A percentile compares a stretch with the other conserved stretches of the same genome.
Evolutionary conservation across 2,888 invertebrate genomes (phyloP).

Genomic region (Caenorhabditis sinica): DNA sequence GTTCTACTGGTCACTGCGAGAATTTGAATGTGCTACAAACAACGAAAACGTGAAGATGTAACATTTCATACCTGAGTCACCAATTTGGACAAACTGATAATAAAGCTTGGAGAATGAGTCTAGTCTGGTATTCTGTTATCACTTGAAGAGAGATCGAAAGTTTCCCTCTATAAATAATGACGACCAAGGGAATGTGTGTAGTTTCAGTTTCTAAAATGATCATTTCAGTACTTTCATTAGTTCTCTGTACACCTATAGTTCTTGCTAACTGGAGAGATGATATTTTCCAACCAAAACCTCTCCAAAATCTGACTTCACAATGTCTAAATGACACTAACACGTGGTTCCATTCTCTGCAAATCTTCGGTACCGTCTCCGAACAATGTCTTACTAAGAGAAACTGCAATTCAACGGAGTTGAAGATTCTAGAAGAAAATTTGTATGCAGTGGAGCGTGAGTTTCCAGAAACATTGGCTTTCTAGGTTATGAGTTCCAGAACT

Average conservation of each 20-base stretch:
- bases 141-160: background rate
- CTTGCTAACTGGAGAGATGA: conserved; percentile 1
- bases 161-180: conserved; percentile 6
- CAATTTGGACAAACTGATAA: conserved; percentile 5
- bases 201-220: background rate
- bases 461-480: background rate
- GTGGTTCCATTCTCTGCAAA: conserved; percentile 36
- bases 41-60: background rate
- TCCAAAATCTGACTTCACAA: conserved; percentile 15
- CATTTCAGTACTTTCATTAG: background rate
- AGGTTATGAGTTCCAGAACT: conserved; percentile 42
- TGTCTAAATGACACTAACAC: conserved; percentile 43
- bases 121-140: conserved; percentile 15
- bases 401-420: conserved; percentile 27
- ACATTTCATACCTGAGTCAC: background rate
- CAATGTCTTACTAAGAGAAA: conserved; percentile 16
- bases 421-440: conserved; percentile 40
- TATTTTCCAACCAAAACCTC: conserved; percentile 28
- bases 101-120: conserved; percentile 1
- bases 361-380: conserved; percentile 14
- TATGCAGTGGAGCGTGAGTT: conserved; percentile 49
- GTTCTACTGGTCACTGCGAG: no score
- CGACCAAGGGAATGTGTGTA: conserved; percentile 1
- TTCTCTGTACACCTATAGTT: background rate
- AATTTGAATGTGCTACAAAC: background rate